These are phyloP conservation scores for Bombus confusus DNA, from an alignment of 1,140 invertebrate genomes.

Conservation along the genomic window DNA sequence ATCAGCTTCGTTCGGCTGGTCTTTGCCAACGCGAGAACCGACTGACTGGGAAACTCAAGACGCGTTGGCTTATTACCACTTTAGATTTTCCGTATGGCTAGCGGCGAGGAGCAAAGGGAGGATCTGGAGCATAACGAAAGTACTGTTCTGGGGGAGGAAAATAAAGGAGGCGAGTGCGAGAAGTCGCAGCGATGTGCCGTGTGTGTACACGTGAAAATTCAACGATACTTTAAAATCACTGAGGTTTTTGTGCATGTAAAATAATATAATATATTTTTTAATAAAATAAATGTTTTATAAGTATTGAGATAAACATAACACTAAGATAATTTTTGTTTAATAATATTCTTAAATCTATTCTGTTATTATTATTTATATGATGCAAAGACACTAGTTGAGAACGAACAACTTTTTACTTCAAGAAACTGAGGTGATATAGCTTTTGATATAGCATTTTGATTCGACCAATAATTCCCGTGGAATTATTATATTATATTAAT, in stretches of 20 bases:
- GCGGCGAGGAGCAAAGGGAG: conserved; percentile 11
- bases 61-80: conserved; percentile 48
- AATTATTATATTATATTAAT: not conserved
- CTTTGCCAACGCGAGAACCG: conserved; percentile 35
- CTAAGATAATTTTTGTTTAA: not conserved
- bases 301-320: not conserved
- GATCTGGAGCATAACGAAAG: conserved; percentile 50
- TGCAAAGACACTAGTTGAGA: not conserved
- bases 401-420: not conserved
- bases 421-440: not conserved
- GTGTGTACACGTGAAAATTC: not conserved
- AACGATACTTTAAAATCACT: not conserved
- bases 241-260: not conserved
- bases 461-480: not conserved
- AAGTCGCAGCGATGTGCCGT: not conserved
- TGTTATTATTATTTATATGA: not conserved
- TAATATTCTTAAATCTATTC: not conserved
- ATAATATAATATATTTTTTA: too few species aligned
- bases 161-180: not conserved
- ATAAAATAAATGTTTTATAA: not conserved
- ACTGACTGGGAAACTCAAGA: conserved; percentile 37
- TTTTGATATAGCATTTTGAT: not conserved
- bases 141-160: conserved; percentile 20
- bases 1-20: conserved; percentile 8
- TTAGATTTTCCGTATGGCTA: conserved; percentile 35